Evolutionary conservation across 2,113 vertebrate species (phyloP).

Genomic region (Hepsetus odoe): DNA sequence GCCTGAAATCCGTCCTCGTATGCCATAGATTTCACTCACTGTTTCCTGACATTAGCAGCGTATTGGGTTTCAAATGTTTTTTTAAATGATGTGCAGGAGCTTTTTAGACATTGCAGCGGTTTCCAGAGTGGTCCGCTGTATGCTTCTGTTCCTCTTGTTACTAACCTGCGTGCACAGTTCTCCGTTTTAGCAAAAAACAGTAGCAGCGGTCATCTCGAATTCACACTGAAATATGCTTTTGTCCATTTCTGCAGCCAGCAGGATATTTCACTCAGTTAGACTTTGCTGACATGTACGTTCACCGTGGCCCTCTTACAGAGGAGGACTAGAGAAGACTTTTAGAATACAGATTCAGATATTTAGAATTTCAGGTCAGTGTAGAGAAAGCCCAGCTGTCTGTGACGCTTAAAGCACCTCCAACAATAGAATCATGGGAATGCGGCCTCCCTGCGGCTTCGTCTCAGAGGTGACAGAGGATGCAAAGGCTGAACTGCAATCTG

Average conservation of each 20-base stretch:
- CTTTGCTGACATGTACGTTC: background rate
- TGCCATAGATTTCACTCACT: background rate
- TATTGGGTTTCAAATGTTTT: background rate
- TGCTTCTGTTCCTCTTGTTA: background rate
- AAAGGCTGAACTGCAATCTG: conserved; percentile 4
- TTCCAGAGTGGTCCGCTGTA: background rate
- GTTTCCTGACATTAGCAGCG: background rate
- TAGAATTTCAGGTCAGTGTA: background rate
- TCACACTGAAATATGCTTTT: no score
- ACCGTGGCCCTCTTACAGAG: background rate
- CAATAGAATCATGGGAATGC: conserved; percentile 28
- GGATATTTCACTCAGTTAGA: no score
- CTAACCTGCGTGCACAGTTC: no score
- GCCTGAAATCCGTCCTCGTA: background rate
- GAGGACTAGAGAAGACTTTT: conserved; percentile 4
- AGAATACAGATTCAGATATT: no score
- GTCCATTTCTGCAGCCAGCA: no score
- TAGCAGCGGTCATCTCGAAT: no score
- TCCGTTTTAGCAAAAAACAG: background rate
- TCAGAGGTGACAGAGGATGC: background rate
- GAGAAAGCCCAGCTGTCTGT: conserved; percentile 30
- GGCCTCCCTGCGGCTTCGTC: conserved; percentile 4
- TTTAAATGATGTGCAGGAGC: conserved; percentile 12
- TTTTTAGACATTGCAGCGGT: background rate
- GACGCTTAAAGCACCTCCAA: conserved; percentile 4